Percentiles rank a stretch among this genome's conserved stretches.
These are phyloP conservation scores for Mya arenaria DNA, from an alignment of 1,140 invertebrate species.

Conservation along the genomic window DNA sequence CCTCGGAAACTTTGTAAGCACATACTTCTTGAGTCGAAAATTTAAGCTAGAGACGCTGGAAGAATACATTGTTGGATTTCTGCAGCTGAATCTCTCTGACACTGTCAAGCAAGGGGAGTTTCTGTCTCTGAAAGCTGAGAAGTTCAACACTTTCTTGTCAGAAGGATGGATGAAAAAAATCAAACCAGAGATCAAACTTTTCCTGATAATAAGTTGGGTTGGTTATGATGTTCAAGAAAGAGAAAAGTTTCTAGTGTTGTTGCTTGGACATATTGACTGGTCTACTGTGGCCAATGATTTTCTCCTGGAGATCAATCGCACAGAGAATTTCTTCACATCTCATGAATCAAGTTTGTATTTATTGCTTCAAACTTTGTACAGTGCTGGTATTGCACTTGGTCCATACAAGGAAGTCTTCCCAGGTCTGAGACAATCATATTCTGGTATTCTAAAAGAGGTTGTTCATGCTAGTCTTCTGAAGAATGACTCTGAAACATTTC, in stretches of 20 bases:
- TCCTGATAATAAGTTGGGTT: slow-evolving; percentile 76
- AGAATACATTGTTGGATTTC: slow-evolving; percentile 81
- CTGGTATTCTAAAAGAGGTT: slow-evolving; percentile 66
- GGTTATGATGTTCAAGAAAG: slow-evolving; percentile 70
- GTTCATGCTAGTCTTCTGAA: slow-evolving; percentile 63
- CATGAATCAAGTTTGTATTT: slow-evolving; percentile 81
- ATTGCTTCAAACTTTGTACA: slow-evolving; percentile 84
- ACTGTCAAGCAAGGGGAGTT: slow-evolving; percentile 82
- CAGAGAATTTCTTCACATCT: slow-evolving; percentile 76
- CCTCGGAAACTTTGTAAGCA: slow-evolving; percentile 85
- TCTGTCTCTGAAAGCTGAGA: slow-evolving; percentile 73
- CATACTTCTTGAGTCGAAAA: slow-evolving; percentile 83
- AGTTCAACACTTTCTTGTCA: slow-evolving; percentile 78
- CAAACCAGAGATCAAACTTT: slow-evolving; percentile 74
- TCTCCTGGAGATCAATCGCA: slow-evolving; percentile 73
- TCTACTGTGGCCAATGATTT: slow-evolving; percentile 74
- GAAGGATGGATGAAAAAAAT: slow-evolving; percentile 68
- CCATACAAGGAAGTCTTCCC: slow-evolving; percentile 83
- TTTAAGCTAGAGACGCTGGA: slow-evolving; percentile 82
- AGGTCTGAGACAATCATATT: slow-evolving; percentile 82
- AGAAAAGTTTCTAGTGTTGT: slow-evolving; percentile 69
- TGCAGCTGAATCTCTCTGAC: slow-evolving; percentile 83
- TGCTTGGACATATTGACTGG: slow-evolving; percentile 74
- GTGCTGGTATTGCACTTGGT: slow-evolving; percentile 83
- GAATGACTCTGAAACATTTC: slow-evolving; percentile 62